Evolutionary conservation across 2,113 vertebrate species (phyloP).

Genomic region (Phyllostomus hastatus): DNA sequence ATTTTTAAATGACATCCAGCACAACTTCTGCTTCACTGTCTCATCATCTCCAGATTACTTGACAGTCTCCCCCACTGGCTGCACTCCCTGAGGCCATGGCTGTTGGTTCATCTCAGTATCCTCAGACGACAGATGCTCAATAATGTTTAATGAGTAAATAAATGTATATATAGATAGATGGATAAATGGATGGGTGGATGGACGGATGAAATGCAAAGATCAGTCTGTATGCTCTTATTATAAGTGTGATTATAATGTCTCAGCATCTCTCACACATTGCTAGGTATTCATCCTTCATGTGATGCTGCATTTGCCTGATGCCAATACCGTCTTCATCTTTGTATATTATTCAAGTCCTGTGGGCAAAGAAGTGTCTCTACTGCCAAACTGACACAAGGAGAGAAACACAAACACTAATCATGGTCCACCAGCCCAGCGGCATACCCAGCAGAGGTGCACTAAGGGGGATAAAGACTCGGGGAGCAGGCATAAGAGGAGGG

Average conservation of each 20-base stretch:
- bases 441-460: too few relatives aligned
- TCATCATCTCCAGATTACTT: neutral
- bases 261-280: neutral
- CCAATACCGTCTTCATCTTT: neutral
- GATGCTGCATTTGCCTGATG: neutral
- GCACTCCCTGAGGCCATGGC: neutral
- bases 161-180: neutral
- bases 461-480: neutral
- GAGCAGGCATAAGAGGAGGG: neutral
- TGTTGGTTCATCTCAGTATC: neutral
- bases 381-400: neutral
- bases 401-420: neutral
- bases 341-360: neutral
- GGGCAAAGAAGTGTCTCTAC: neutral
- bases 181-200: neutral
- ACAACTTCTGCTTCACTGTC: neutral
- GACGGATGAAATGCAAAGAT: neutral
- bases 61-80: neutral
- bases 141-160: neutral
- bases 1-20: neutral
- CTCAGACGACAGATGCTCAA: neutral
- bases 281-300: neutral
- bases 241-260: neutral
- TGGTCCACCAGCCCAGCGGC: neutral
- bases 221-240: neutral